Evolutionary conservation across 2,888 invertebrate genomes (phyloP), one percentile per base, ranked within the genome.

Genomic region (Melikaiella ostensackeni): DNA sequence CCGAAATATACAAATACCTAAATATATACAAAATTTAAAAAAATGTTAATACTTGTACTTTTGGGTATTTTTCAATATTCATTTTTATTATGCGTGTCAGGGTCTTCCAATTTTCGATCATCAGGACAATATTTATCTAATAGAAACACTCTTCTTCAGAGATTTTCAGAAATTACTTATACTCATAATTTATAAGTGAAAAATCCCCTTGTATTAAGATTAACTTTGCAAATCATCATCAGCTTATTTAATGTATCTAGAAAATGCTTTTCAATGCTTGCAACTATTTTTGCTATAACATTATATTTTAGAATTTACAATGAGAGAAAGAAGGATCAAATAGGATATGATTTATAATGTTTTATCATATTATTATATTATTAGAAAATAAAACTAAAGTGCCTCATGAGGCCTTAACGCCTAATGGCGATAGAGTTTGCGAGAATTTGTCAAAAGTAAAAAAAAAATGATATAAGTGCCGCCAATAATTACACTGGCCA

Each of bases 51-150:
- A 79, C 82, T 86, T 82, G 81, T 66, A 81, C 80, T 79, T 84
- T 80, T 83, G 84, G 84, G 84, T 83, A 83, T 79, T 82, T 84
- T 89, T 89, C 88, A 89, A 82, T 89, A 89, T 89, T 89, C 89
- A 89, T 89, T 89, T 11, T 27, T 30, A 50, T 13, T 9, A 62
- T 88, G 87, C 88, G 89, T 87, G 87, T 79, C 86, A 90, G 89
- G 89, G 86, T 86, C 85, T 86, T 89, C 87, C 89, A 85, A 89
- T 86, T 89, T 88, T 90, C 88, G 89, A 90, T 90, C 88, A 88
- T 85, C 88, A 91, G 91, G 90, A 91, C 91, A 91, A 91, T 91
- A 91, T 91, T 90, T 91, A 91, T 89, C 88, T 90, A 85, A 89
- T 88, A 89, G 89, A 86, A 83, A n/a, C n/a, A n/a, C 13, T 38